These are phyloP conservation scores for Glaucidium brasilianum DNA, from an alignment of 2,113 vertebrate genomes.

Conservation along the genomic window DNA sequence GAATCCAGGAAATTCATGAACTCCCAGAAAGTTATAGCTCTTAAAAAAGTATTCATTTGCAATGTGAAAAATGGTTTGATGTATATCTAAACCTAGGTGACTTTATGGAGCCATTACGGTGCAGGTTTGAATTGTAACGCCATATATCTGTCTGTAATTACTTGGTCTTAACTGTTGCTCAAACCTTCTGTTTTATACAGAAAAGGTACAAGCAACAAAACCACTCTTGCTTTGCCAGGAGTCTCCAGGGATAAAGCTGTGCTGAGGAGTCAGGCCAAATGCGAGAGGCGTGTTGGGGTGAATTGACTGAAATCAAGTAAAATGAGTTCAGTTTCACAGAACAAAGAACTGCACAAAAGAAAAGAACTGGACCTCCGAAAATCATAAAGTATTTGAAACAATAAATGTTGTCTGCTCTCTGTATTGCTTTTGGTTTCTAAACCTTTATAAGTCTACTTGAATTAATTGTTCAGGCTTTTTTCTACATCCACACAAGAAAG, in stretches of 20 bases:
- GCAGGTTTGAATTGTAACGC: neutral
- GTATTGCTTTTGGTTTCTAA: neutral
- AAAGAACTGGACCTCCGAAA: neutral
- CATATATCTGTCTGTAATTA: neutral
- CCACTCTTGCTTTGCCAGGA: neutral
- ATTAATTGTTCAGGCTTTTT: neutral
- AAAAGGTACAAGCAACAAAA: neutral
- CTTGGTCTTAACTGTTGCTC: neutral
- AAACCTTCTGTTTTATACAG: neutral
- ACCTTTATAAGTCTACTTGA: neutral
- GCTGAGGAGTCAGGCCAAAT: neutral
- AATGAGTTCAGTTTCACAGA: neutral
- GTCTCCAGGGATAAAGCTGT: neutral
- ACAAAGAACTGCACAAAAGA: neutral
- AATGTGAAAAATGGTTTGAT: neutral
- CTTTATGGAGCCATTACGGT: constrained; percentile 30
- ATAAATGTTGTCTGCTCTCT: neutral
- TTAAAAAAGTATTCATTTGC: constrained; percentile 39
- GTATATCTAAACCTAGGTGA: neutral
- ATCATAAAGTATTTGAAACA: neutral
- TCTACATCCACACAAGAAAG: neutral
- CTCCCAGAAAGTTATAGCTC: constrained; percentile 48
- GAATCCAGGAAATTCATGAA: constrained; percentile 70
- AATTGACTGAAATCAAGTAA: neutral
- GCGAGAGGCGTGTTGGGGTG: neutral